phyloP scores from a whole-genome alignment of 2,888 invertebrate species.

The Rapana venosa region DNA sequence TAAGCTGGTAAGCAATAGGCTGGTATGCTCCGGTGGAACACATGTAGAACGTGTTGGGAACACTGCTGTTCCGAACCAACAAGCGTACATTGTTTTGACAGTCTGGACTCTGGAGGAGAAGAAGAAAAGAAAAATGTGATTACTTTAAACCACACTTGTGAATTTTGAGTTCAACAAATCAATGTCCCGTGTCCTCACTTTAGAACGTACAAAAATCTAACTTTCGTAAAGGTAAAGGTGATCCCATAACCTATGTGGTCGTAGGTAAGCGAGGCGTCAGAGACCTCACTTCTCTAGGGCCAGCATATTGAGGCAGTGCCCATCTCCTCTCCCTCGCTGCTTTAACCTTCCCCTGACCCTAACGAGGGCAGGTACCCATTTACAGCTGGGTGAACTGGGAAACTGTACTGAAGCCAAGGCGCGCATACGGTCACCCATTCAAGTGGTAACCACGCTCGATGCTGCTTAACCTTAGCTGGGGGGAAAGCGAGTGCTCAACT shows the following conservation, averaged over 20 bases:
- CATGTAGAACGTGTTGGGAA: constrained; percentile 54
- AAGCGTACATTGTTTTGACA: constrained; percentile 59
- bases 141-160: not conserved
- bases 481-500: no score
- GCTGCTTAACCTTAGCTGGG: no score
- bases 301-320: not conserved
- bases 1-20: constrained; percentile 56
- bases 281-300: not conserved
- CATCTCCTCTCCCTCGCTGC: no score
- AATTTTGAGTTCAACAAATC: not conserved
- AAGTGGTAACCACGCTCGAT: no score
- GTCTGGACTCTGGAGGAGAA: constrained; percentile 52
- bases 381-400: no score
- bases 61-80: constrained; percentile 52
- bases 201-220: not conserved
- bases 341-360: no score
- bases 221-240: no score
- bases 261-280: not conserved
- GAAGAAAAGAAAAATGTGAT: not conserved
- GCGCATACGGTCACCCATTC: no score
- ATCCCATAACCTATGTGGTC: not conserved
- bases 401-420: no score
- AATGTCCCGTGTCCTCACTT: no score
- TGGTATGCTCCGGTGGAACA: constrained; percentile 57
- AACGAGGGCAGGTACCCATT: no score